phyloP scores from a whole-genome alignment of 1,140 invertebrate species.

The Tetramorium alpestre region DNA sequence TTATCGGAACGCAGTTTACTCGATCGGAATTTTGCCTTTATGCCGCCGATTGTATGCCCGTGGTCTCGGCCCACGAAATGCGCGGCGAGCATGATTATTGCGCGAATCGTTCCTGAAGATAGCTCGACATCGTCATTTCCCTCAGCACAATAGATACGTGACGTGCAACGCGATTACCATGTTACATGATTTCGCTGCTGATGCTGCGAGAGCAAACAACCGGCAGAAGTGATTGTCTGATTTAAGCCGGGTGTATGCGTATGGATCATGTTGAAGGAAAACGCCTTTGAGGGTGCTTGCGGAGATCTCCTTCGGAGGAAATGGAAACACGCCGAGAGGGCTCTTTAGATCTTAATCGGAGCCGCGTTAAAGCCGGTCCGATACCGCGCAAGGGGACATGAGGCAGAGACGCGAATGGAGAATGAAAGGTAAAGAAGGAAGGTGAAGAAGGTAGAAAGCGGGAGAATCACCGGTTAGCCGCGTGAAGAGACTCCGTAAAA shows the following conservation, averaged over 20 bases:
- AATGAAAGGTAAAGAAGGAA: neutral
- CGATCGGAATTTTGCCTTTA: conserved; percentile 37
- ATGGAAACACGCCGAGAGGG: conserved; percentile 36
- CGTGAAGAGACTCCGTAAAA: conserved; percentile 73
- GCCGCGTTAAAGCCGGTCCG: conserved; percentile 21
- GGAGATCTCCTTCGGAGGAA: conserved; percentile 28
- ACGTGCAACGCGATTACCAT: conserved; percentile 40
- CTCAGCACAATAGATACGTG: conserved; percentile 46
- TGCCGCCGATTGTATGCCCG: neutral
- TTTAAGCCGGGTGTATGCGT: conserved; percentile 28
- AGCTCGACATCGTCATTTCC: conserved; percentile 21
- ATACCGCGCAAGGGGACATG: neutral
- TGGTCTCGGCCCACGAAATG: neutral
- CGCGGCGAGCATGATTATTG: conserved; percentile 24
- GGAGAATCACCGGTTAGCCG: conserved; percentile 67
- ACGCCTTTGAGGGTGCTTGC: neutral
- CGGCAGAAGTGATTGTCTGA: conserved; percentile 30
- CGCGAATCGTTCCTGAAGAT: conserved; percentile 16
- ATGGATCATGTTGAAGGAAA: conserved; percentile 18
- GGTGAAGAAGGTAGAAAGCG: conserved; percentile 7
- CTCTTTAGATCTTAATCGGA: conserved; percentile 57
- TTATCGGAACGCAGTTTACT: conserved; percentile 53
- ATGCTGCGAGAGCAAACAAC: conserved; percentile 26
- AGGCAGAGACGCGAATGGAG: neutral
- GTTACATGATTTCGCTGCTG: conserved; percentile 31